A percentile compares a stretch with the other conserved stretches of the same genome.
These are phyloP conservation scores for Limnothrissa miodon DNA, from an alignment of 2,113 vertebrate species.

Conservation along the genomic window DNA sequence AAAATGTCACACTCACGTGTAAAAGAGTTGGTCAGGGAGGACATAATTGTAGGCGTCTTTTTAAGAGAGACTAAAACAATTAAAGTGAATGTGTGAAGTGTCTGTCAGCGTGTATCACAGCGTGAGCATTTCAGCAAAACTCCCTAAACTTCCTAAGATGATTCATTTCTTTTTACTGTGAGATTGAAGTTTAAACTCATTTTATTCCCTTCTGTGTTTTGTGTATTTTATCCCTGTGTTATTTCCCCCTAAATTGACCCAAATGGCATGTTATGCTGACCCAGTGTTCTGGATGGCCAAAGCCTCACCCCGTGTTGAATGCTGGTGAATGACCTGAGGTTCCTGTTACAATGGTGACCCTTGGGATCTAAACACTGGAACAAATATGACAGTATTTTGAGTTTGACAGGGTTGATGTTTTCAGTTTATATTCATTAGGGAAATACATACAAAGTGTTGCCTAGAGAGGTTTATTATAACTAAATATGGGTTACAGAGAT, in stretches of 20 bases:
- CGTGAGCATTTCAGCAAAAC: not conserved
- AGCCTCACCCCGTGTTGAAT: conserved; percentile 39
- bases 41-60: conserved; percentile 34
- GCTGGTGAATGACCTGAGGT: conserved; percentile 38
- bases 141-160: not conserved
- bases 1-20: conserved; percentile 58
- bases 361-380: conserved; percentile 4
- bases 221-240: conserved; percentile 1
- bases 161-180: not conserved
- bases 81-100: conserved; percentile 58
- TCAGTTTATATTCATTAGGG: not conserved
- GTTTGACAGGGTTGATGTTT: conserved; percentile 16
- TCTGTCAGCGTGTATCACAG: conserved; percentile 3
- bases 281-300: conserved; percentile 35
- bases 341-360: conserved; percentile 38
- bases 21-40: conserved; percentile 40
- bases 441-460: no score
- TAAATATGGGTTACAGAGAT: no score
- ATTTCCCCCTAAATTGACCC: not conserved
- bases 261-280: not conserved
- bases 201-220: not conserved
- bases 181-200: not conserved
- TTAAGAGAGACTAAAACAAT: conserved; percentile 50
- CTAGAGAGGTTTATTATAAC: no score
- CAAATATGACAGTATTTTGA: conserved; percentile 12